A percentile compares a stretch with the other conserved stretches of the same genome.
Conservation (phyloP, 1,140 invertebrate species). For the Sesamia nonagrioides region DNA sequence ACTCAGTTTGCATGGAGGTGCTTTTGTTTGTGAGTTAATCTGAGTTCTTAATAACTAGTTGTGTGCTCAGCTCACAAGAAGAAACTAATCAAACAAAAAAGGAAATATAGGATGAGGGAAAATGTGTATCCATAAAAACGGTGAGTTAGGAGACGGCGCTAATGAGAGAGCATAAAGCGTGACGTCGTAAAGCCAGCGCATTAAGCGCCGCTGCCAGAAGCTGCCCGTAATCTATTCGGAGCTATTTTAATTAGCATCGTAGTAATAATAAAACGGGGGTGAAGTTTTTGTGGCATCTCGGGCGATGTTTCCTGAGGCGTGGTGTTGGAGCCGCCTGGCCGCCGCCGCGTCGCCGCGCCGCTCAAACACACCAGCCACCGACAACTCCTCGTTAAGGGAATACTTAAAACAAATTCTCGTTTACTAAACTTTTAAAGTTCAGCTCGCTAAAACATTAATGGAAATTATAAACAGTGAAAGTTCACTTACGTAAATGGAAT, state of each 20-base stretch:
- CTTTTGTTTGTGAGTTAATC: background rate
- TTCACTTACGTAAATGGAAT: background rate
- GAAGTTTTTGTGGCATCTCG: slow-evolving; percentile 81
- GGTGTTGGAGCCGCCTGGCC: slow-evolving; percentile 63
- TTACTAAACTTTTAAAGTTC: slow-evolving; percentile 77
- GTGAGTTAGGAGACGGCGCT: slow-evolving; percentile 75
- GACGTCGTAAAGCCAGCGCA: slow-evolving; percentile 83
- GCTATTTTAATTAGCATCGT: slow-evolving; percentile 85
- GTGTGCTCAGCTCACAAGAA: slow-evolving; percentile 16
- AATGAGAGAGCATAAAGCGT: slow-evolving; percentile 85
- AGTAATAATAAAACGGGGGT: slow-evolving; percentile 79
- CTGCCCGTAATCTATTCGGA: slow-evolving; percentile 83
- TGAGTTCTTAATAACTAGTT: background rate
- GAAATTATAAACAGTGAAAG: slow-evolving; percentile 62
- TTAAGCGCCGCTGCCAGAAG: slow-evolving; percentile 82
- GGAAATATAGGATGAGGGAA: slow-evolving; percentile 56
- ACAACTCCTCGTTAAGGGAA: slow-evolving; percentile 61
- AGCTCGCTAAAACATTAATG: slow-evolving; percentile 67
- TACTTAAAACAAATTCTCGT: slow-evolving; percentile 80
- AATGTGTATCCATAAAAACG: slow-evolving; percentile 78
- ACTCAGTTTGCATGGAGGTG: too few species aligned
- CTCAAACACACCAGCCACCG: slow-evolving; percentile 32
- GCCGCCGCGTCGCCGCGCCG: slow-evolving; percentile 53
- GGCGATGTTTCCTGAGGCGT: slow-evolving; percentile 69
- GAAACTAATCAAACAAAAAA: slow-evolving; percentile 60